Conservation (phyloP, 2,113 vertebrate genomes). For the Phycodurus eques region DNA sequence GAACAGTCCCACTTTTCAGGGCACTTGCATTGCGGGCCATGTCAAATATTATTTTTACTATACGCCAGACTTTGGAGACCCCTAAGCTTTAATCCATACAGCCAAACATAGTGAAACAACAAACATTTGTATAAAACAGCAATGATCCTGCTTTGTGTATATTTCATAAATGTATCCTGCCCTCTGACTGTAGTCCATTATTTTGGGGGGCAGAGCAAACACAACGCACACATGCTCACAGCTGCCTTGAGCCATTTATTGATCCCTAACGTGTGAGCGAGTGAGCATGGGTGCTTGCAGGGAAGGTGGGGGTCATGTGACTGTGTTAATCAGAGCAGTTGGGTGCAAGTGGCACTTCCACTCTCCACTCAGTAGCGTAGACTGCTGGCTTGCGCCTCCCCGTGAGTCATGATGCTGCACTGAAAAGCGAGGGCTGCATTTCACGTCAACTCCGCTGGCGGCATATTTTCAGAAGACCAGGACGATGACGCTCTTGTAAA, state of each 20-base stretch:
- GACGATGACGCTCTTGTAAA: neutral
- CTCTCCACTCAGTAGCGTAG: slow-evolving; percentile 7
- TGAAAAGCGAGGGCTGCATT: slow-evolving; percentile 4
- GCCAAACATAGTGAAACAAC: neutral
- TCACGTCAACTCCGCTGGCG: neutral
- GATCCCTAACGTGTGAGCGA: slow-evolving; percentile 23
- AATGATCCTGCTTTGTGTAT: neutral
- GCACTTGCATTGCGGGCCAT: neutral
- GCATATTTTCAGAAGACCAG: neutral
- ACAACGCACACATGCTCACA: neutral
- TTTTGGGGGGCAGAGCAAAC: slow-evolving; percentile 8
- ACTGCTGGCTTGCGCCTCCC: slow-evolving; percentile 21
- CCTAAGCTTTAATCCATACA: neutral
- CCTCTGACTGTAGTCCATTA: slow-evolving; percentile 5
- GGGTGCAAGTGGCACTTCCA: slow-evolving; percentile 20
- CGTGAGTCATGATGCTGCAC: slow-evolving; percentile 23
- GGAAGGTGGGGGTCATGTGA: slow-evolving; percentile 18
- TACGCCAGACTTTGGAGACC: neutral
- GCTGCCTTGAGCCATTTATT: slow-evolving; percentile 36
- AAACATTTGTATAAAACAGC: neutral
- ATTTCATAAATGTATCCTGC: slow-evolving; percentile 6
- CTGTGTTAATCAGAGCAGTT: slow-evolving; percentile 34
- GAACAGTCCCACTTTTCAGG: neutral
- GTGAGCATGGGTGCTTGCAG: slow-evolving; percentile 24
- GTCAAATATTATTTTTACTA: neutral